Base-by-base conservation (phyloP, 2,888 invertebrate genomes). In the Patella depressa region DNA sequence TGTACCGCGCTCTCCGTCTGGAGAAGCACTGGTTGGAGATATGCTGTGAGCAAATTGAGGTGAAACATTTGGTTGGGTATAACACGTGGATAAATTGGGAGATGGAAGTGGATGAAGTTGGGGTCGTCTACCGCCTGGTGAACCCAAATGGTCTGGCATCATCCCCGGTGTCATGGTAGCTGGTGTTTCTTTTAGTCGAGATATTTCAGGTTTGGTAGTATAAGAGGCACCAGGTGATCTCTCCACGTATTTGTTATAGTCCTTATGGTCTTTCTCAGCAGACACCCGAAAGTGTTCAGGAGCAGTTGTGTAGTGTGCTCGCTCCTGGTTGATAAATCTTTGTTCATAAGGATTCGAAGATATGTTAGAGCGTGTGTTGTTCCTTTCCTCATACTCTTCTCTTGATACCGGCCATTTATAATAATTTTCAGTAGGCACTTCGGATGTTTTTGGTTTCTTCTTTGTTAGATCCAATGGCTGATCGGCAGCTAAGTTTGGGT, bases 401-500 rank as follows among this genome's bases (percentile, higher is more conserved):
- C 70, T 53, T 70, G 74, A 72, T 75, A 59, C 73, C 29, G n/a
- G 59, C 75, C 54, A 73, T 69, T 71, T 69, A 74, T 71, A 77
- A 55, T 14, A 74, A 71, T 74, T 73, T 72, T 53, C 76, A 59
- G 45, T 79, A 77, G 70, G 77, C 54, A 34, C 53, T 53, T 11
- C 78, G 19, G 29, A 17, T 14, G 14, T 29, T 53, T 19, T 78
- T 78, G 78, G 72, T 74, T 80, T 84, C 74, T 84, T 86, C n/a
- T 82, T 79, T 57, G 84, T 81, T 3, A 86, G 77, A 78, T 86
- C 86, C 19, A 86, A 70, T 3, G 76, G 80, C 24, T 74, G 75
- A n/a, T 78, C 78, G 2, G 71, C 74, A 24, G 24, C 19, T 4
- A 65, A 24, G 45, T 45, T 45, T 45, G 45, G 45, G 0, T 19